These are phyloP conservation scores for Scrobipalpa costella DNA, from an alignment of 2,888 invertebrate genomes.

Conservation along the genomic window DNA sequence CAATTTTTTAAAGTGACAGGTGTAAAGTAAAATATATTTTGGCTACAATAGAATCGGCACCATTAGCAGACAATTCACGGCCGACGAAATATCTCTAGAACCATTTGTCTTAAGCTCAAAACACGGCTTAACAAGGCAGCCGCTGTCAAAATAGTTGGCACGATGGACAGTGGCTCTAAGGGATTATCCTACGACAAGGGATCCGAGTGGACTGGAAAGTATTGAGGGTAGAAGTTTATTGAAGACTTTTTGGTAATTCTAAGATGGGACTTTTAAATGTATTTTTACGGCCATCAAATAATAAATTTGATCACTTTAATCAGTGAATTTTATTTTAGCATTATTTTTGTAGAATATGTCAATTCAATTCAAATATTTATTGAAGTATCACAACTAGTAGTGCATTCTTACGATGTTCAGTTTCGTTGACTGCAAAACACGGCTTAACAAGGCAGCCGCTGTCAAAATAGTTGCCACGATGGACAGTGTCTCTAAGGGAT, in stretches of 20 bases:
- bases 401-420: too few relatives aligned
- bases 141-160: constrained; percentile 23
- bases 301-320: too few relatives aligned
- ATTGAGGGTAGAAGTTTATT: not conserved
- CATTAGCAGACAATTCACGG: not conserved
- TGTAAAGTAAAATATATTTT: too few relatives aligned
- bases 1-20: too few relatives aligned
- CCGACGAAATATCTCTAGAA: not conserved
- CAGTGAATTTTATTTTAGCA: too few relatives aligned
- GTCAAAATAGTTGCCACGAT: constrained; percentile 23
- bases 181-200: constrained; percentile 14
- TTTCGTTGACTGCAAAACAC: too few relatives aligned
- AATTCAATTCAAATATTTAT: too few relatives aligned
- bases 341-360: too few relatives aligned
- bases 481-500: constrained; percentile 11
- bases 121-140: constrained; percentile 20
- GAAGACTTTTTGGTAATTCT: not conserved
- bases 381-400: too few relatives aligned
- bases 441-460: constrained; percentile 22
- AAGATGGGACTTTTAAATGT: too few relatives aligned
- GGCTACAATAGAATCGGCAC: too few relatives aligned
- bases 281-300: too few relatives aligned
- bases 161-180: constrained; percentile 6
- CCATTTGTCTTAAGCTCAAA: constrained; percentile 19
- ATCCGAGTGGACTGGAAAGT: not conserved